phyloP scores from a whole-genome alignment of 2,888 invertebrate genomes.

The Dysmachus trigonus region DNA sequence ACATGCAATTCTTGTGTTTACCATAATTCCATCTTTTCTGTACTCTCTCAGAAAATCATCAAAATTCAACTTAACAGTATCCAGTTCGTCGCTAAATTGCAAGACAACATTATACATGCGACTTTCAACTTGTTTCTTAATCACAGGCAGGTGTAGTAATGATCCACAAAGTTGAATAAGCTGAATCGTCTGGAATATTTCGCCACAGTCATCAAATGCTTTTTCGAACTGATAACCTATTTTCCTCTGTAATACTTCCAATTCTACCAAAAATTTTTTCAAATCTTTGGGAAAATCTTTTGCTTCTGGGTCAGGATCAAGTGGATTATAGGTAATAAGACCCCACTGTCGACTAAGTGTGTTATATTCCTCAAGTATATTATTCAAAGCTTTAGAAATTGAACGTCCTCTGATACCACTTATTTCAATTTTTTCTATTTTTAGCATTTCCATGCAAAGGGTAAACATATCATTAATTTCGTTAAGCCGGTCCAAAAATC shows the following conservation, averaged over 20 bases:
- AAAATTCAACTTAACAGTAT: slow-evolving; percentile 71
- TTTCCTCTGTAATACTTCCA: slow-evolving; percentile 78
- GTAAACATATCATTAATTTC: slow-evolving; percentile 77
- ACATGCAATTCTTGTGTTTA: slow-evolving; percentile 31
- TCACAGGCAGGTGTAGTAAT: slow-evolving; percentile 77
- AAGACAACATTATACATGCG: slow-evolving; percentile 74
- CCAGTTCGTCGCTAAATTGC: slow-evolving; percentile 73
- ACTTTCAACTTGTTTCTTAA: slow-evolving; percentile 75
- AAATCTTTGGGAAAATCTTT: slow-evolving; percentile 72
- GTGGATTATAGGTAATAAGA: slow-evolving; percentile 77
- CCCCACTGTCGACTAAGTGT: slow-evolving; percentile 58
- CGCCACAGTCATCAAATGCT: slow-evolving; percentile 82
- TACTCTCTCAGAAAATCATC: slow-evolving; percentile 67
- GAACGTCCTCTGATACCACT: slow-evolving; percentile 74
- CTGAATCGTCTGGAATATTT: slow-evolving; percentile 72
- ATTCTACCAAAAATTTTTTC: slow-evolving; percentile 67
- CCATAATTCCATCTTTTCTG: slow-evolving; percentile 50
- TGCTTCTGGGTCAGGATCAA: slow-evolving; percentile 77
- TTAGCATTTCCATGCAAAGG: slow-evolving; percentile 82
- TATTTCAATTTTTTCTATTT: slow-evolving; percentile 86
- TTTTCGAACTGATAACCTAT: slow-evolving; percentile 82
- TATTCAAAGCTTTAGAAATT: slow-evolving; percentile 66
- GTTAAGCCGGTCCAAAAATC: slow-evolving; percentile 71
- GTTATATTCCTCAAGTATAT: slow-evolving; percentile 60
- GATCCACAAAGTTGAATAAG: slow-evolving; percentile 78